Conservation (phyloP, 2,888 invertebrate genomes). For the Mylabris sibirica region DNA sequence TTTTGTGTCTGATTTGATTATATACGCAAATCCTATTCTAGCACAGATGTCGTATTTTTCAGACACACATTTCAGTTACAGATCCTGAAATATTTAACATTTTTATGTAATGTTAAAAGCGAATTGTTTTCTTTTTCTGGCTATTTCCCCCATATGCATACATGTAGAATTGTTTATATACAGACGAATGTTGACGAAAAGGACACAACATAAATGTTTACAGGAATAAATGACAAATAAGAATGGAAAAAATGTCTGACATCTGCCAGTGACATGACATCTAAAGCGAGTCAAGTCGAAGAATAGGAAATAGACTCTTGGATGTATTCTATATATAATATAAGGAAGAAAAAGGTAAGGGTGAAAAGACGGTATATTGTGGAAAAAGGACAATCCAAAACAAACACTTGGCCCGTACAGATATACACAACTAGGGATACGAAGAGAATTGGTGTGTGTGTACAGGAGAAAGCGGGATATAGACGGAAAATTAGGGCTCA, state of each 20-base stretch:
- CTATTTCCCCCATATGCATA: not conserved
- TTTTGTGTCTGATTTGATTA: not conserved
- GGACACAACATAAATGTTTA: constrained; percentile 18
- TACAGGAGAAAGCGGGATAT: not conserved
- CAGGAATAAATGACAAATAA: constrained; percentile 33
- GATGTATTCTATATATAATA: not conserved
- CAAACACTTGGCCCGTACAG: not conserved
- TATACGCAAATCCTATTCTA: constrained; percentile 7
- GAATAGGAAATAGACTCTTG: constrained; percentile 1
- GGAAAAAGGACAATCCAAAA: not conserved
- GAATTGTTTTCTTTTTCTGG: constrained; percentile 23
- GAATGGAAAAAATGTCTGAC: constrained; percentile 19
- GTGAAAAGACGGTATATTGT: not conserved
- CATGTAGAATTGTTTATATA: not conserved
- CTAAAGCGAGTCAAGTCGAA: constrained; percentile 23
- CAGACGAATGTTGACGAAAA: not conserved
- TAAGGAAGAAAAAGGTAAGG: not conserved
- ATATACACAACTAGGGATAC: not conserved
- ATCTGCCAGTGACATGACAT: constrained; percentile 30
- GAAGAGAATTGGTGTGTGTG: too few relatives aligned
- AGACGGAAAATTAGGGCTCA: constrained; percentile 40
- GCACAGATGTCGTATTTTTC: constrained; percentile 4
- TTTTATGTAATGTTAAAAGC: constrained; percentile 14
- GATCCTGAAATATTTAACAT: constrained; percentile 11
- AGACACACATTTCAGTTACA: constrained; percentile 11